These are phyloP conservation scores for Calvadosia cruxmelitensis DNA, from an alignment of 30 jellyfish, hydroid and myxozoan genomes.

Conservation along the genomic window DNA sequence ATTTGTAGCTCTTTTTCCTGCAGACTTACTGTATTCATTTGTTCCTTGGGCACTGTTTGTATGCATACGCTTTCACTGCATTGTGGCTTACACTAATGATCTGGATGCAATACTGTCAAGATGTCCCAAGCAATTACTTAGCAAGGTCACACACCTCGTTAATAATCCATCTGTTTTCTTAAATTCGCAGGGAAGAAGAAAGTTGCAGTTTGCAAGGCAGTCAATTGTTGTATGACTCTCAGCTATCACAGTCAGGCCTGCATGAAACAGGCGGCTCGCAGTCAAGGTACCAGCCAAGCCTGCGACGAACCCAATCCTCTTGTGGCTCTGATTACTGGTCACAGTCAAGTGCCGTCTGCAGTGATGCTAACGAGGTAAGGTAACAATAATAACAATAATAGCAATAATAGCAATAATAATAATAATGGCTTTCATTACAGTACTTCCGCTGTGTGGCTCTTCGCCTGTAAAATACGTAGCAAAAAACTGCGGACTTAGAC, in stretches of 20 bases:
- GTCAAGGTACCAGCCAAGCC: not conserved
- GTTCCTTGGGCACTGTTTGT: not conserved
- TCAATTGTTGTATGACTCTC: not conserved
- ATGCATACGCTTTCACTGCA: too few species aligned
- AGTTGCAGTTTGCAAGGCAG: not conserved
- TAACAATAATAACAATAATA: not conserved
- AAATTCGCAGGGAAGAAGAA: not conserved
- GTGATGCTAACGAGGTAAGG: not conserved
- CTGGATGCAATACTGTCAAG: not conserved
- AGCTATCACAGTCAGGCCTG: not conserved
- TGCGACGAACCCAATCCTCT: not conserved
- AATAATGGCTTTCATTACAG: too few species aligned
- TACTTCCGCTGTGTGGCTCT: too few species aligned
- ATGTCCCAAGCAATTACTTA: not conserved
- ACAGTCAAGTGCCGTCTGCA: not conserved
- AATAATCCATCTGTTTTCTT: not conserved
- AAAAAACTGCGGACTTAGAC: too few species aligned
- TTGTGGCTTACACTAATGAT: too few species aligned
- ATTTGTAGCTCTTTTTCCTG: not conserved
- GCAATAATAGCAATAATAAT: too few species aligned
- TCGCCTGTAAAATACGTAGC: too few species aligned
- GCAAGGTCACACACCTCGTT: not conserved
- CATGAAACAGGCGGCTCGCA: not conserved
- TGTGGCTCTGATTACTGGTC: not conserved
- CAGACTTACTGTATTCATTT: too few species aligned